Base-by-base conservation (phyloP, 2,888 invertebrate species). In the Piscicola geometra region DNA sequence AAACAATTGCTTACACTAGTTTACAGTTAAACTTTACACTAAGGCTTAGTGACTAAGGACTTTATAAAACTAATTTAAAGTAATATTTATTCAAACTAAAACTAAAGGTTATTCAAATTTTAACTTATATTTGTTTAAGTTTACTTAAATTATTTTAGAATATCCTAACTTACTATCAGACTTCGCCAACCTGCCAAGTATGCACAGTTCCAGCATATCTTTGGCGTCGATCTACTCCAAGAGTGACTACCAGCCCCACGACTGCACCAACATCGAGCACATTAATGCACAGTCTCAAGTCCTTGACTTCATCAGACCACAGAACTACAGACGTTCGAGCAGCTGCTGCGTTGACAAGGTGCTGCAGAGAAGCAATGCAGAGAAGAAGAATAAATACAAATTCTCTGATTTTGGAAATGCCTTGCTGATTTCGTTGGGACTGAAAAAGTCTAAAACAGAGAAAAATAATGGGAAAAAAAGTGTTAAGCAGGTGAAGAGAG, bases 271-370 rank as follows among this genome's bases (percentile, higher is more conserved):
- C 21, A 25, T 56, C 5, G 60, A 56, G 3, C 25, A 25, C n/a
- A 18, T 56, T 15, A 56, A 56, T 21, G 60, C 3, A 5, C 21
- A 18, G n/a, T 15, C 60, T 25, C n/a, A 56, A 56, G 5, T 56
- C n/a, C 25, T 56, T 5, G n/a, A 25, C 25, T 56, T 56, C 60
- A 56, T 56, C 5, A 56, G 60, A 56, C 60, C 60, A 18, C 60
- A 56, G n/a, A 56, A 56, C n/a, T 56, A 56, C 60, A 56, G 60
- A 56, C 60, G 60, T 25, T 56, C 60, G n/a, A 56, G n/a, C n/a
- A n/a, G n/a, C n/a, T n/a, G n/a, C n/a, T n/a, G n/a, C n/a, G n/a
- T n/a, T n/a, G n/a, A 56, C 60, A 25, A 18, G 3, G 25, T 25
- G 3, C 21, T 25, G n/a, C n/a, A n/a, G n/a, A n/a, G n/a, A n/a